Conservation (phyloP, 2,113 vertebrate genomes). For the Erpornis zantholeuca region DNA sequence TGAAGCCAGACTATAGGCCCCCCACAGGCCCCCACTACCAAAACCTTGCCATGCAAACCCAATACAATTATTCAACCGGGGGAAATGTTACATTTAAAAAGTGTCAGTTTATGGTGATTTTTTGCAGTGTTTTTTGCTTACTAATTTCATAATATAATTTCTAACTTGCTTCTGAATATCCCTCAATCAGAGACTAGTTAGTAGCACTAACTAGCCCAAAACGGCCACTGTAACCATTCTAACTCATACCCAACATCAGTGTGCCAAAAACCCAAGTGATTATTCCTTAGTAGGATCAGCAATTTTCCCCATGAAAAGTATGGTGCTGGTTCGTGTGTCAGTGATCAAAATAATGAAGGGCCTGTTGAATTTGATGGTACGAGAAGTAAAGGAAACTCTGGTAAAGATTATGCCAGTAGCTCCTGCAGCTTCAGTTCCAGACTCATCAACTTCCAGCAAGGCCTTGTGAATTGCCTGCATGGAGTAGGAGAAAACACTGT, state of each 20-base stretch:
- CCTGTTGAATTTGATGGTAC: conserved; percentile 56
- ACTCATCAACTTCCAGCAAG: conserved; percentile 82
- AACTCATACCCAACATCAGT: neutral
- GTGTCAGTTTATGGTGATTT: neutral
- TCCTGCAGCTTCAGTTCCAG: conserved; percentile 79
- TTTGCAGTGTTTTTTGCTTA: neutral
- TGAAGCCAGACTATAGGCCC: neutral
- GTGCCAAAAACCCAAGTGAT: neutral
- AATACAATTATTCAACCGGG: neutral
- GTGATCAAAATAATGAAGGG: conserved; percentile 78
- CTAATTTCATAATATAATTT: neutral
- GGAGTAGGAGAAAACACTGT: neutral
- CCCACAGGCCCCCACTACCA: neutral
- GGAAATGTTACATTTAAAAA: neutral
- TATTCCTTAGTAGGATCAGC: conserved; percentile 65
- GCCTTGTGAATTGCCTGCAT: conserved; percentile 83
- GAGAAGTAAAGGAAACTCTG: conserved; percentile 13
- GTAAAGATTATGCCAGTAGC: conserved; percentile 67
- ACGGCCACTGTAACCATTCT: neutral
- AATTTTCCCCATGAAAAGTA: conserved; percentile 85
- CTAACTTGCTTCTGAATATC: neutral
- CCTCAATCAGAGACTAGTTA: neutral
- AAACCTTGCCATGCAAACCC: neutral
- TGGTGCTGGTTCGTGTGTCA: neutral
- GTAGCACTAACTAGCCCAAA: neutral